Evolutionary conservation across 2,113 vertebrate genomes (phyloP).

Genomic region (Periophthalmodon schlosseri): DNA sequence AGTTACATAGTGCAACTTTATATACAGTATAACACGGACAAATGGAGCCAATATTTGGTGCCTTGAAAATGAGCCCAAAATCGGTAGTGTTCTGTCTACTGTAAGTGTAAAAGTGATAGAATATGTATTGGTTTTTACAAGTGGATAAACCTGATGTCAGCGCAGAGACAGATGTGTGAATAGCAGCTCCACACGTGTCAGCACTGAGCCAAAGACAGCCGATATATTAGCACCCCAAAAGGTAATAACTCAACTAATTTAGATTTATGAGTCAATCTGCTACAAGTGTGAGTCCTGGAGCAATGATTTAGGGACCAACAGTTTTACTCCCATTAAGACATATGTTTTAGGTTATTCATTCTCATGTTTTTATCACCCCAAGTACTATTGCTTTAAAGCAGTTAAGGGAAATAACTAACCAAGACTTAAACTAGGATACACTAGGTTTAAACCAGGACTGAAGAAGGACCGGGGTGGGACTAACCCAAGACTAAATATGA

Average conservation of each 20-base stretch:
- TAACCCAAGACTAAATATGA: too few species aligned
- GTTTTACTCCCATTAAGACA: not conserved
- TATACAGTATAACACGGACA: too few species aligned
- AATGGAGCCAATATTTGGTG: too few species aligned
- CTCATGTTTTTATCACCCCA: not conserved
- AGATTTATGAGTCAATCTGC: constrained; percentile 10
- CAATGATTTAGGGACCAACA: not conserved
- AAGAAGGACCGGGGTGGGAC: too few species aligned
- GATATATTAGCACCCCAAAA: constrained; percentile 2
- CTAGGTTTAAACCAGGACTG: too few species aligned
- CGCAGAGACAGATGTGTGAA: constrained; percentile 14
- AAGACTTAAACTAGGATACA: too few species aligned
- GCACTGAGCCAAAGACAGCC: not conserved
- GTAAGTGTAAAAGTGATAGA: constrained; percentile 1
- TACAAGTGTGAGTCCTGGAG: not conserved
- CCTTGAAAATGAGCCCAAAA: not conserved
- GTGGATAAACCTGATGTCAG: not conserved
- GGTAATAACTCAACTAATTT: not conserved
- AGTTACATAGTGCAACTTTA: too few species aligned
- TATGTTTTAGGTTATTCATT: not conserved
- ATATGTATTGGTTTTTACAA: not conserved
- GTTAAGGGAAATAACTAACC: too few species aligned
- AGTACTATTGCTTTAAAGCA: not conserved
- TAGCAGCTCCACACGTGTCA: not conserved
- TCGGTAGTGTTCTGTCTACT: not conserved